Evolutionary conservation across 2,113 vertebrate genomes (phyloP).

Genomic region (Oreamnos americanus): DNA sequence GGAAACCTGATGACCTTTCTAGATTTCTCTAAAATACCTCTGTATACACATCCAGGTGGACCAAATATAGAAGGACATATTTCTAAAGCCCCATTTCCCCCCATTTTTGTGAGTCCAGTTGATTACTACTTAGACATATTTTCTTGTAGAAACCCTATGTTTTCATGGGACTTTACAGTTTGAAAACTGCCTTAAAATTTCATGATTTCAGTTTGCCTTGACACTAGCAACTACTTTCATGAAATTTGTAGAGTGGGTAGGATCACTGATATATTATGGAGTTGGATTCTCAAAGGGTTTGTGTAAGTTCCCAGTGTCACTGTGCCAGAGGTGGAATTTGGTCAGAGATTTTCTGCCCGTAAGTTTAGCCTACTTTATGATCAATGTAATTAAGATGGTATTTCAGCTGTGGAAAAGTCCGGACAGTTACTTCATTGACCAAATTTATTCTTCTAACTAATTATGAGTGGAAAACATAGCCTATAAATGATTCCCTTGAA

Average conservation of each 20-base stretch:
- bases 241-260: not conserved
- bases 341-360: not conserved
- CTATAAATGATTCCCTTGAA: not conserved
- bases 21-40: slow-evolving; percentile 9
- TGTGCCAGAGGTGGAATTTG: not conserved
- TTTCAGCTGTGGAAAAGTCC: slow-evolving; percentile 2
- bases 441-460: not conserved
- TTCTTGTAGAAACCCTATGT: not conserved
- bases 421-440: not conserved
- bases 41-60: not conserved
- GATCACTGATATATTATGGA: not conserved
- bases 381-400: not conserved
- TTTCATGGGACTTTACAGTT: not conserved
- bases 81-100: not conserved
- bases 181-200: slow-evolving; percentile 23
- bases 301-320: not conserved
- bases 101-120: not conserved
- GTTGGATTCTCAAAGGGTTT: not conserved
- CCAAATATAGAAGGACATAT: not conserved
- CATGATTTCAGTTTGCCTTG: not conserved
- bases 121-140: not conserved
- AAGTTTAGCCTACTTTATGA: not conserved
- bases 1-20: not conserved
- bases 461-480: not conserved
- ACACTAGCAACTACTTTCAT: not conserved